These are phyloP conservation scores for Mesorhabditis belari DNA, from an alignment of 2,888 invertebrate genomes.

Conservation along the genomic window DNA sequence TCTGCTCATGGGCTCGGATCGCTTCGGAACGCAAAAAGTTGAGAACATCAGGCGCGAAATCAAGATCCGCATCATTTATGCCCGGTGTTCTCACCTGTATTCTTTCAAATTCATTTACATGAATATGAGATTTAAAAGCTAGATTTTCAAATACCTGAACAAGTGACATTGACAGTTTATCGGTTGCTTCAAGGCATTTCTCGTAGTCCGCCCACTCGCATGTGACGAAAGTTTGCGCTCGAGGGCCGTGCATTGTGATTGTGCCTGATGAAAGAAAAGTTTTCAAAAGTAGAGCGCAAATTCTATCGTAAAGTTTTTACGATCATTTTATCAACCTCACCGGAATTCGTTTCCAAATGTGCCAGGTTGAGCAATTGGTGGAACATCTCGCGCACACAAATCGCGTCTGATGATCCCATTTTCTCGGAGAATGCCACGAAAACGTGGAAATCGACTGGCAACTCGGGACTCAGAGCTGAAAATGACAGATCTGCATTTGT, in stretches of 20 bases:
- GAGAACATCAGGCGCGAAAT: neutral
- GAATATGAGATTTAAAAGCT: too few species aligned
- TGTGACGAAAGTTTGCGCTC: neutral
- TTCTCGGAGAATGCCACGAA: neutral
- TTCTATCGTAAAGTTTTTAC: too few species aligned
- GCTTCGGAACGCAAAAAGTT: neutral
- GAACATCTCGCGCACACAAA: neutral
- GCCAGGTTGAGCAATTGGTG: neutral
- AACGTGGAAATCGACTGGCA: neutral
- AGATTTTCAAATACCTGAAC: too few species aligned
- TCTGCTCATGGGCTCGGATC: neutral
- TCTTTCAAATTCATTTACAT: too few species aligned
- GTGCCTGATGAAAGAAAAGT: too few species aligned
- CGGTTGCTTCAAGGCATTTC: neutral
- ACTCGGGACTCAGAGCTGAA: neutral
- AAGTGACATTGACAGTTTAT: neutral
- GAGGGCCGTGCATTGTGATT: neutral
- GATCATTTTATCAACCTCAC: neutral
- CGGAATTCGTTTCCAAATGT: neutral
- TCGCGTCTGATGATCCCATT: neutral
- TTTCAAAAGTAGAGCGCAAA: too few species aligned
- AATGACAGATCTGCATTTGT: too few species aligned
- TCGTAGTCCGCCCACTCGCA: neutral
- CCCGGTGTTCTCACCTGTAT: neutral
- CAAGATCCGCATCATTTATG: neutral